Evolutionary conservation across 2,113 vertebrate species (phyloP), one percentile per base, ranked within the genome.

Genomic region (Morone chrysops): DNA sequence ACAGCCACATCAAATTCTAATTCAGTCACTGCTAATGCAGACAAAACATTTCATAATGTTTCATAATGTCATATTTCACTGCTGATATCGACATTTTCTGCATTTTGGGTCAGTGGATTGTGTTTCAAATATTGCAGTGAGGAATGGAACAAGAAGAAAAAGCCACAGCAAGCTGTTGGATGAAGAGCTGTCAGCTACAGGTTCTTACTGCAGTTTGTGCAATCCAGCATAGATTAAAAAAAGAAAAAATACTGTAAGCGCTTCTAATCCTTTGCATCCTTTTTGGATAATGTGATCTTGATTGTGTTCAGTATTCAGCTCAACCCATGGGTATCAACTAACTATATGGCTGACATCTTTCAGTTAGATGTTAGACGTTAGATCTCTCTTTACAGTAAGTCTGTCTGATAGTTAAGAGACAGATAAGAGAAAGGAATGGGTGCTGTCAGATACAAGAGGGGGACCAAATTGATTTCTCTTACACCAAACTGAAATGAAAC

Each of bases 401-500:
- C 51, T 56, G 51, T 8, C 51, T 45, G 48, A 59, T 61, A 56
- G 20, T 82, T 79, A 17, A 75, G 51, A 62, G 54, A 71, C n/a
- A 31, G 68, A 75, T 41, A 50, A 72, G 40, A 6, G 31, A 77
- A 22, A 74, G 40, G 43, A 31, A 61, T 14, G 3, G 53, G 31
- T 66, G 59, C 9, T 57, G 43, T 78, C 22, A 22, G 38, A 79
- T 76, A 47, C 78, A 25, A 70, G 40, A 61, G n/a, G 13, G 38
- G 38, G 50, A 54, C 22, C 25, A 66, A 80, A 84, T 69, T 31
- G 63, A 75, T 89, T 81, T 80, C 4, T 63, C 45, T 7, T 41
- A 43, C 65, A 45, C 78, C 59, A 63, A 70, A 76, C 36, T 75
- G 47, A 84, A 87, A 74, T 70, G 45, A 74, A 57, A 72, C 18